These are phyloP conservation scores for Pocillopora grandis DNA, from an alignment of 92 coral and sea anemone species.

Conservation along the genomic window DNA sequence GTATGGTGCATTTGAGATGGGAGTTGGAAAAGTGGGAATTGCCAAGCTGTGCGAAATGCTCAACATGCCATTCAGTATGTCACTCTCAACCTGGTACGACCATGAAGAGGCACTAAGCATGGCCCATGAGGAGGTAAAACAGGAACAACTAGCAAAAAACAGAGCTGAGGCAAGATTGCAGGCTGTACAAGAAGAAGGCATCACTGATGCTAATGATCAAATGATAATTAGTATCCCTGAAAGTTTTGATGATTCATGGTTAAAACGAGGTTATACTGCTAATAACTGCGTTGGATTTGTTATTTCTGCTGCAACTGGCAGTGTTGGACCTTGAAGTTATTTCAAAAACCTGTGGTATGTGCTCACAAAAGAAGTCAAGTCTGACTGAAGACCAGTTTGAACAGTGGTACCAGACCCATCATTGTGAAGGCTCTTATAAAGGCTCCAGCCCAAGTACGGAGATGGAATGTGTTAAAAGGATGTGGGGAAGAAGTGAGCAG, in stretches of 20 bases:
- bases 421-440: slow-evolving; percentile 1
- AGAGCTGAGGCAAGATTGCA: slow-evolving; percentile 11
- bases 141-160: slow-evolving; percentile 5
- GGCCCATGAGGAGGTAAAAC: slow-evolving; percentile 7
- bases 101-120: slow-evolving; percentile 27
- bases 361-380: slow-evolving; percentile 41
- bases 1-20: slow-evolving; percentile 44
- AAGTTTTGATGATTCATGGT: slow-evolving; percentile 62
- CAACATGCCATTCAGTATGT: neutral
- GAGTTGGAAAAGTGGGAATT: slow-evolving; percentile 35
- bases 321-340: slow-evolving; percentile 49
- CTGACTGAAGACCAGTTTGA: slow-evolving; percentile 35
- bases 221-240: slow-evolving; percentile 23
- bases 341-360: slow-evolving; percentile 44
- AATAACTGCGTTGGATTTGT: slow-evolving; percentile 52
- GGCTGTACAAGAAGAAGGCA: neutral
- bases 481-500: too few relatives aligned
- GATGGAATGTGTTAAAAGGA: slow-evolving; percentile 46
- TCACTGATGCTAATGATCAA: neutral
- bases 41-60: slow-evolving; percentile 44
- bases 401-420: slow-evolving; percentile 11
- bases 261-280: slow-evolving; percentile 50
- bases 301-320: slow-evolving; percentile 49
- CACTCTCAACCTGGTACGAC: slow-evolving; percentile 28
- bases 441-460: slow-evolving; percentile 56